Percentiles rank a stretch among this genome's conserved stretches.
These are phyloP conservation scores for Erebia epiphron DNA, from an alignment of 2,888 invertebrate genomes.

Conservation along the genomic window DNA sequence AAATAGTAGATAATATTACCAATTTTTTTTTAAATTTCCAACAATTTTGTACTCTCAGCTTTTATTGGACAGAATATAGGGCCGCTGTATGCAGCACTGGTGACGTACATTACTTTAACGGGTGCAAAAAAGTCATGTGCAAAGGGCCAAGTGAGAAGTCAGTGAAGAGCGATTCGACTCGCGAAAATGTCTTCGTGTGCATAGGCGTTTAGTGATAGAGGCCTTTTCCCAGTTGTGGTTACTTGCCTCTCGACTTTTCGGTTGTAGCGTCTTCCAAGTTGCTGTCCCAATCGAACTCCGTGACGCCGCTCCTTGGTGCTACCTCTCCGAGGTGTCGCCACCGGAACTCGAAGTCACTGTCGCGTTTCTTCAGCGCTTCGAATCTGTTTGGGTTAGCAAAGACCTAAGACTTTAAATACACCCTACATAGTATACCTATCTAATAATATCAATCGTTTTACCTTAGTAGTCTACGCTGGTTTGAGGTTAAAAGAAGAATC, in stretches of 20 bases:
- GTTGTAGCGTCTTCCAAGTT: slow-evolving; percentile 88
- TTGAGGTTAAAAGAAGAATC: too few species aligned
- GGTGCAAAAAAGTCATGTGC: too few species aligned
- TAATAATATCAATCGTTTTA: background rate
- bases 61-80: too few species aligned
- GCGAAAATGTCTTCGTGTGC: background rate
- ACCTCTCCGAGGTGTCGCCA: slow-evolving; percentile 93
- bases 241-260: slow-evolving; percentile 75
- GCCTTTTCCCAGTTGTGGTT: slow-evolving; percentile 37
- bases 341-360: slow-evolving; percentile 91
- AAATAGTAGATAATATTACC: too few species aligned
- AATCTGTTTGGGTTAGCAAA: slow-evolving; percentile 81
- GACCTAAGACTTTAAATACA: slow-evolving; percentile 4
- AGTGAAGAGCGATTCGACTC: background rate
- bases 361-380: slow-evolving; percentile 89
- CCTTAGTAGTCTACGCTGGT: too few species aligned
- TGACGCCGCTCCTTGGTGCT: slow-evolving; percentile 87
- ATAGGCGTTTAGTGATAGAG: background rate
- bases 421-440: background rate
- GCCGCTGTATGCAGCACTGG: too few species aligned
- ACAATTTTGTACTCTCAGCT: too few species aligned
- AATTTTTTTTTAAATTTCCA: too few species aligned
- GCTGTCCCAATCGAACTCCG: slow-evolving; percentile 95
- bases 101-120: background rate
- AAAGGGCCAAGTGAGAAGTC: background rate